Evolutionary conservation across 1,140 invertebrate genomes (phyloP), one percentile per base, ranked within the genome.

Genomic region (Drosophila murphyi): DNA sequence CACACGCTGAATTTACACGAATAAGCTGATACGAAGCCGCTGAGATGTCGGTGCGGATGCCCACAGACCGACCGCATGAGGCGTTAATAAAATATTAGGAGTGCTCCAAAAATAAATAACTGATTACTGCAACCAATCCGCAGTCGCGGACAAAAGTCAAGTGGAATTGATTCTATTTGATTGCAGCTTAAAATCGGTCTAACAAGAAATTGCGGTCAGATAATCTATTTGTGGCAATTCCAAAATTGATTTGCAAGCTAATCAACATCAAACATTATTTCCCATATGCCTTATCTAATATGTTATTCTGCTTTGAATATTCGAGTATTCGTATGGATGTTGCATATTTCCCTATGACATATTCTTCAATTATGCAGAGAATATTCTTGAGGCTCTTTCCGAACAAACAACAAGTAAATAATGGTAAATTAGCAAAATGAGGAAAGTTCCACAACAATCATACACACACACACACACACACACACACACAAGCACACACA

Each of bases 341-440:
- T 63, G 32, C 52, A 56, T 32, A 50, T 29, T 63, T 67, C 31
- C 39, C 47, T 48, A 48, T 32, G 47, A 55, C 70, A 65, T 70
- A 64, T 61, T 55, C 10, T 35, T 37, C 56, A 50, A 60, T 60
- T 67, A 59, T 55, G 56, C 51, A 31, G 43, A 48, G 52, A 37
- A 72, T 63, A 62, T 55, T 37, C 47, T 59, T 34, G 37, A 50
- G 56, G 69, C 60, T 48, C 54, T 63, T 54, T 63, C 59, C 55
- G 45, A 65, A 64, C 63, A 79, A 77, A 79, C 77, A 79, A 73
- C 72, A 79, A 77, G 77, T 72, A 79, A 79, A 77, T 79, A 73
- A 77, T 77, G 69, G 74, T 79, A 79, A 79, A 79, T 79, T 79
- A 79, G 77, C 74, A 73, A 77, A 79, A 79, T 79, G 77, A 79